These are phyloP conservation scores for Dermatophagoides farinae DNA, from an alignment of 1,140 invertebrate genomes.

Conservation along the genomic window DNA sequence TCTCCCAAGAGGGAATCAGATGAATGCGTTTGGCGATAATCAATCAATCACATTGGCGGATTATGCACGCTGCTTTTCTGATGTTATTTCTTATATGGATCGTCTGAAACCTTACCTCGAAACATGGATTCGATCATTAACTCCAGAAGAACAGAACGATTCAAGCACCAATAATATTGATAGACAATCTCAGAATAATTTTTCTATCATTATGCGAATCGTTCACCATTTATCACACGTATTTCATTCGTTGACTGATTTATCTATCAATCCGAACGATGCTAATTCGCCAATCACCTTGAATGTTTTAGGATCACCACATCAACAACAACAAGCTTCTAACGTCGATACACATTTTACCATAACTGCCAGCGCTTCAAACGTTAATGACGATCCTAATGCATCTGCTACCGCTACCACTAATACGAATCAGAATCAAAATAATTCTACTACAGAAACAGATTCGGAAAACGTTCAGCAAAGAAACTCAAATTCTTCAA, in stretches of 20 bases:
- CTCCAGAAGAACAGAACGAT: constrained; percentile 41
- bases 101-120: constrained; percentile 9
- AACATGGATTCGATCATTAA: constrained; percentile 17
- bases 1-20: not conserved
- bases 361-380: constrained; percentile 17
- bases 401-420: not conserved
- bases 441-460: no score
- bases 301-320: constrained; percentile 24
- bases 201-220: constrained; percentile 1
- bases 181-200: not conserved
- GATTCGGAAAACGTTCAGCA: no score
- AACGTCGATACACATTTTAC: constrained; percentile 18
- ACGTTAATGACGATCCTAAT: constrained; percentile 14
- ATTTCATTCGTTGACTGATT: constrained; percentile 65
- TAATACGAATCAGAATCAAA: not conserved
- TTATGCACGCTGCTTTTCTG: not conserved
- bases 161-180: constrained; percentile 44
- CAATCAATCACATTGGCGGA: not conserved
- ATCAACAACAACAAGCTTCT: not conserved
- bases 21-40: not conserved
- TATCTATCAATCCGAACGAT: constrained; percentile 46
- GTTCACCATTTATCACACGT: constrained; percentile 58
- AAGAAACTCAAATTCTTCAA: no score
- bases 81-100: not conserved
- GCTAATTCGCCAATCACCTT: constrained; percentile 43